phyloP scores from a whole-genome alignment of 2,797 vertebrate genomes.

The Manis javanica region DNA sequence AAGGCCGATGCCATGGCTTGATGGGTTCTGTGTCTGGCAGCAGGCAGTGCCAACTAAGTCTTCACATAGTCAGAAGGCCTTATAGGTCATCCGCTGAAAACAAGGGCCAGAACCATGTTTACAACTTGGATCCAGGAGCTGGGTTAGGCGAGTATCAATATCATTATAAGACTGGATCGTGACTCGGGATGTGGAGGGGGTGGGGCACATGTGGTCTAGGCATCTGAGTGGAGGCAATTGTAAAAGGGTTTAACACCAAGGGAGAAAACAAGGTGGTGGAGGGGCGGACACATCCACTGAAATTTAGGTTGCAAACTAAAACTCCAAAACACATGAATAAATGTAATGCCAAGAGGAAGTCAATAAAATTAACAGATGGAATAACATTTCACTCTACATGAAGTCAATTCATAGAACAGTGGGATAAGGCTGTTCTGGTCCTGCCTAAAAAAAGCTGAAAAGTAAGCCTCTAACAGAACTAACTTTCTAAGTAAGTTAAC shows the following conservation, averaged over 20 bases:
- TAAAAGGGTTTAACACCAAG: not conserved
- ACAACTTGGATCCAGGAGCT: not conserved
- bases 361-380: constrained; percentile 55
- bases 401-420: constrained; percentile 26
- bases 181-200: not conserved
- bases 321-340: not conserved
- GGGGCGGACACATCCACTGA: not conserved
- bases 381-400: constrained; percentile 28
- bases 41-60: not conserved
- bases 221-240: not conserved
- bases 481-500: constrained; percentile 6
- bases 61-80: not conserved
- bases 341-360: not conserved
- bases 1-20: not conserved
- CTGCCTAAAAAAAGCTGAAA: not conserved
- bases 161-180: not conserved
- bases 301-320: constrained; percentile 31
- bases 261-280: not conserved
- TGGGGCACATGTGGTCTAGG: not conserved
- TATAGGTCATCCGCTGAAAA: not conserved
- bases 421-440: not conserved
- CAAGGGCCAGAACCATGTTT: not conserved
- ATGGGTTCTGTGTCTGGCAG: not conserved
- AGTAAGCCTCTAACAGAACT: not conserved
- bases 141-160: not conserved